These are phyloP conservation scores for Epizoanthus illoricatus DNA, from an alignment of 92 coral and sea anemone species.

Conservation along the genomic window DNA sequence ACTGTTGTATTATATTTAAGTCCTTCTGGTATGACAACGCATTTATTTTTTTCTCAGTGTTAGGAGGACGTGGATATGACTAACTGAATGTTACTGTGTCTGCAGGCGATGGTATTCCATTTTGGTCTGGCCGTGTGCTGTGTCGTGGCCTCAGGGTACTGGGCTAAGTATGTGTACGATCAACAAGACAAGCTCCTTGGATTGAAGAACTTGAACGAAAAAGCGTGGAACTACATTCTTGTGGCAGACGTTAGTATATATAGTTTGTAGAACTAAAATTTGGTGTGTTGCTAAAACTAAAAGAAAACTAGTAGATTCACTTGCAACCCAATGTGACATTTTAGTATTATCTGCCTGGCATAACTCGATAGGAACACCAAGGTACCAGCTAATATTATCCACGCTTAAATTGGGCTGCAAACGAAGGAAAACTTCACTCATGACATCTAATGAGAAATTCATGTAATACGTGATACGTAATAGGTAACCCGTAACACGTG, in stretches of 20 bases:
- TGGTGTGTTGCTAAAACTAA: background rate
- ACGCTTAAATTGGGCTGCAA: no score
- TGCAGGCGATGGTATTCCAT: conserved; percentile 33
- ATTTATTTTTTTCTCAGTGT: no score
- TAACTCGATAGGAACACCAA: no score
- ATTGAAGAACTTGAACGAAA: background rate
- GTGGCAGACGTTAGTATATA: conserved; percentile 24
- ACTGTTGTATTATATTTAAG: no score
- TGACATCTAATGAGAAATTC: no score
- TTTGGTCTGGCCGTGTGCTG: conserved; percentile 29
- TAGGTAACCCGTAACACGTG: no score
- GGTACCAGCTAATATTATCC: no score
- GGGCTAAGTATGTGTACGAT: conserved; percentile 29
- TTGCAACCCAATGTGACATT: background rate
- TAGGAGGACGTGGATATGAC: background rate
- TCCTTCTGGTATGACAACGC: no score
- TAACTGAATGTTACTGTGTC: background rate
- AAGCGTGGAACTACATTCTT: conserved; percentile 30
- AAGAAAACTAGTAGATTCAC: no score
- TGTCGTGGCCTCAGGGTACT: conserved; percentile 33
- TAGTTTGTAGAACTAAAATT: background rate
- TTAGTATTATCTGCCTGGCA: no score
- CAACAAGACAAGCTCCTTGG: background rate
- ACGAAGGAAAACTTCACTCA: no score
- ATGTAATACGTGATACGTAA: no score